Evolutionary conservation across 2,888 invertebrate genomes (phyloP).

Genomic region (Cyclophora punctaria): DNA sequence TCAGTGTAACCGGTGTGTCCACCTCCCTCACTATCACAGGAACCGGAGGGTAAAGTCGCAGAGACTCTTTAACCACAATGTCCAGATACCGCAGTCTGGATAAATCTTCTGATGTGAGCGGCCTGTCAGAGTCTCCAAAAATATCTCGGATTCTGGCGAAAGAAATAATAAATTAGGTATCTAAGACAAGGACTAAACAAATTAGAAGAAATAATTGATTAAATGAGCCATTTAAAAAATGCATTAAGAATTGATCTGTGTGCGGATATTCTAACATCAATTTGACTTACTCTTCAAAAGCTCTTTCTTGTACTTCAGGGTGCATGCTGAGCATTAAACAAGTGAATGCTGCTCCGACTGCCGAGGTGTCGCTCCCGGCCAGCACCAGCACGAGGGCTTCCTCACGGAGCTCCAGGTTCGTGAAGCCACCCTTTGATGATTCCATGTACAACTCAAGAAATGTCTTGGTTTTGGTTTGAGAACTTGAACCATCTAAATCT

Average conservation of each 20-base stretch:
- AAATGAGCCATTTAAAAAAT: neutral
- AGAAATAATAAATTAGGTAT: neutral
- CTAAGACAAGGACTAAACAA: neutral
- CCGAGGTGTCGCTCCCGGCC: constrained; percentile 46
- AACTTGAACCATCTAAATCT: constrained; percentile 7
- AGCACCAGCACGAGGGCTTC: constrained; percentile 35
- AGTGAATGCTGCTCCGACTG: constrained; percentile 32
- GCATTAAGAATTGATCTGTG: neutral
- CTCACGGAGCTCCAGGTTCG: constrained; percentile 33
- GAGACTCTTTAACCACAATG: constrained; percentile 25
- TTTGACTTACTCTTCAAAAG: constrained; percentile 33
- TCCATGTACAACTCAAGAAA: constrained; percentile 39
- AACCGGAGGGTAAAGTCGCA: constrained; percentile 31
- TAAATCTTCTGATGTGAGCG: constrained; percentile 19
- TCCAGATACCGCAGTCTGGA: constrained; percentile 25
- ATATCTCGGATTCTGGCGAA: constrained; percentile 24
- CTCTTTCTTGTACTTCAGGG: constrained; percentile 33
- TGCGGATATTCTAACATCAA: no score
- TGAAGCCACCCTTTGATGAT: constrained; percentile 24
- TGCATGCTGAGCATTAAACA: constrained; percentile 31
- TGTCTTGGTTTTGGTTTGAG: constrained; percentile 14
- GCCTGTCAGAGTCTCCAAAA: constrained; percentile 20
- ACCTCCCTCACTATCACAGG: constrained; percentile 24
- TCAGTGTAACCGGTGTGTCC: constrained; percentile 19
- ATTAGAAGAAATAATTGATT: neutral